Evolutionary conservation across 2,113 vertebrate genomes (phyloP).

Genomic region (Acrocephalus arundinaceus): DNA sequence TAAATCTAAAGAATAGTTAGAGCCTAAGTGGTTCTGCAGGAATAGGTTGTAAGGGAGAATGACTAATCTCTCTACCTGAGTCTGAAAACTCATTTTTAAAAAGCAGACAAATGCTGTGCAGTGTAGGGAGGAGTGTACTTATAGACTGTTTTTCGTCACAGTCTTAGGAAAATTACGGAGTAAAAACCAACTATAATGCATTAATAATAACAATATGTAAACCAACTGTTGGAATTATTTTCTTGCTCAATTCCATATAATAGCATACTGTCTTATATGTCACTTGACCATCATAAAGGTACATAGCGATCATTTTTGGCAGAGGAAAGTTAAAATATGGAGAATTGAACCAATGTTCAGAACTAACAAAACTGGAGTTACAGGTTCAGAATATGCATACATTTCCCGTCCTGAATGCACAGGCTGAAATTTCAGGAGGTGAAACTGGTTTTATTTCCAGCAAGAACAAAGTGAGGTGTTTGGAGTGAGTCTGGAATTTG

Average conservation of each 20-base stretch:
- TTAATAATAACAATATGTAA: neutral
- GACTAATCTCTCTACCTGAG: neutral
- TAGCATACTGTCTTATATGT: neutral
- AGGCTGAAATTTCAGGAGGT: neutral
- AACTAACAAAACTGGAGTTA: neutral
- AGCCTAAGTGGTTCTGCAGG: conserved; percentile 3
- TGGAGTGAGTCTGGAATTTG: neutral
- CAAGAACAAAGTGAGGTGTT: neutral
- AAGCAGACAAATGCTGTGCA: neutral
- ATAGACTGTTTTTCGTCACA: neutral
- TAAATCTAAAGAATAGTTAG: neutral
- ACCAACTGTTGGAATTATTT: neutral
- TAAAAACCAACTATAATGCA: neutral
- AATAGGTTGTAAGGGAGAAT: neutral
- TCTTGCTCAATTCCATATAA: neutral
- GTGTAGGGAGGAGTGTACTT: neutral
- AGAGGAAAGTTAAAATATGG: neutral
- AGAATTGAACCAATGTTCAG: neutral
- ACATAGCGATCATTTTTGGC: neutral
- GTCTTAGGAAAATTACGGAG: neutral
- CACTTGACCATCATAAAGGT: neutral
- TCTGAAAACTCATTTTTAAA: neutral
- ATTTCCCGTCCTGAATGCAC: neutral
- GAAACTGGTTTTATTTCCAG: neutral
- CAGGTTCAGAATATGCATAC: neutral